Evolutionary conservation across 2,113 vertebrate genomes (phyloP).

Genomic region (Leucoraja erinaceus): DNA sequence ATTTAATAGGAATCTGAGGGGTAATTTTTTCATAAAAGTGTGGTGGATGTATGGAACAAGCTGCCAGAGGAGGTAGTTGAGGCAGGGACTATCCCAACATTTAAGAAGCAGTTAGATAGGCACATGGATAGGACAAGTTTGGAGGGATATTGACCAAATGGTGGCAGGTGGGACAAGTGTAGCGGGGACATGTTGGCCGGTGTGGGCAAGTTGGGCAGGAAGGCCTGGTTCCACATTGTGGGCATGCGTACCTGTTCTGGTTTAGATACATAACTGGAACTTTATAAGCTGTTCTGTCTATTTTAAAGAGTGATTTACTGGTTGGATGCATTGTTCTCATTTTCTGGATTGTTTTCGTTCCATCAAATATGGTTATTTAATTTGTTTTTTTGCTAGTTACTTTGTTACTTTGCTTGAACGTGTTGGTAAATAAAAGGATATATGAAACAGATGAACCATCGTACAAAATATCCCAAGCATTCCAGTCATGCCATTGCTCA

Average conservation of each 20-base stretch:
- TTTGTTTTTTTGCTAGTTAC: neutral
- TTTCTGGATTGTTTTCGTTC: neutral
- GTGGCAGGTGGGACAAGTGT: no score
- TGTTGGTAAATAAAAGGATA: neutral
- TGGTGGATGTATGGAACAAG: no score
- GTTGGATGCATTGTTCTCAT: neutral
- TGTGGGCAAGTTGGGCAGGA: no score
- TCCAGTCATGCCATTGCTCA: neutral
- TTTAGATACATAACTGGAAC: neutral
- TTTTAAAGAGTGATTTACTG: neutral
- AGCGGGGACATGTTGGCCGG: no score
- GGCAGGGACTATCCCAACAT: no score
- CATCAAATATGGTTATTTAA: neutral
- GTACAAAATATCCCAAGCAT: neutral
- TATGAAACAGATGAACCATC: neutral
- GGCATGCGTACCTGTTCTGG: neutral
- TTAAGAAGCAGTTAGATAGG: no score
- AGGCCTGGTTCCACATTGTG: no score
- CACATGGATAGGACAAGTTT: no score
- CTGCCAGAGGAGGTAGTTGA: no score
- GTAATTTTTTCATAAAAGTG: no score
- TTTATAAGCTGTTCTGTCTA: neutral
- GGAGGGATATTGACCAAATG: no score
- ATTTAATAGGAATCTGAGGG: no score
- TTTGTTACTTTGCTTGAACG: neutral